Percentiles rank a stretch among this genome's conserved stretches.
These are phyloP conservation scores for Matsumyia berberina DNA, from an alignment of 2,888 invertebrate species.

Conservation along the genomic window DNA sequence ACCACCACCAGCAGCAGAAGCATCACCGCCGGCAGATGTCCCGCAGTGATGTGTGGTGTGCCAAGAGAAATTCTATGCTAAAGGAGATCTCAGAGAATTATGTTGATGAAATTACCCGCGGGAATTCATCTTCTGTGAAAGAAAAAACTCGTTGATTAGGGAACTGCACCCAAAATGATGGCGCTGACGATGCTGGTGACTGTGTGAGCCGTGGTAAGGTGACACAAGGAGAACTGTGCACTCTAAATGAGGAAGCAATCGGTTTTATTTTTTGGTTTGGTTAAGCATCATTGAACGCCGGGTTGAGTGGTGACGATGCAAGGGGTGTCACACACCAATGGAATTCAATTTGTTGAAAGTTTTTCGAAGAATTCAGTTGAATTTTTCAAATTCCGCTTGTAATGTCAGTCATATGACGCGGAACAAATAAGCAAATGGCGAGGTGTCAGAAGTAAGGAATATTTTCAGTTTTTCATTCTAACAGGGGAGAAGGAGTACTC, in stretches of 20 bases:
- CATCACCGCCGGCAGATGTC: constrained; percentile 59
- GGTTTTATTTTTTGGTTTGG: constrained; percentile 32
- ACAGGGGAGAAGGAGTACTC: too few species aligned
- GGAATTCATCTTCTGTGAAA: constrained; percentile 44
- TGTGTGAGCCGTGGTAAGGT: constrained; percentile 1
- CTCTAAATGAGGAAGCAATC: constrained; percentile 37
- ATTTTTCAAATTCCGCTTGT: too few species aligned
- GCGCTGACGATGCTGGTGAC: constrained; percentile 1
- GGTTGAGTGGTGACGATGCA: constrained; percentile 1
- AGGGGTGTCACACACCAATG: constrained; percentile 60
- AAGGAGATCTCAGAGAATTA: constrained; percentile 51
- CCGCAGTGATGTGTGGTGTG: constrained; percentile 22
- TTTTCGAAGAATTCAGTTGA: neutral
- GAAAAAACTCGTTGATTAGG: constrained; percentile 46
- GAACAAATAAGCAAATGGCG: too few species aligned
- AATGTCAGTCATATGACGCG: too few species aligned
- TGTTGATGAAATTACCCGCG: constrained; percentile 66
- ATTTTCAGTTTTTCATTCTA: too few species aligned
- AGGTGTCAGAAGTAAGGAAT: too few species aligned
- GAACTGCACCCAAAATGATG: constrained; percentile 41
- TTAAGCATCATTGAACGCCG: constrained; percentile 60
- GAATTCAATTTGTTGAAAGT: constrained; percentile 18
- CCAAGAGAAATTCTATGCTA: constrained; percentile 49
- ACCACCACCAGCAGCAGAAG: constrained; percentile 59
- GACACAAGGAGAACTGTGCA: constrained; percentile 15